Evolutionary conservation across 2,888 invertebrate genomes (phyloP).

Genomic region (Alloplasta piceator): DNA sequence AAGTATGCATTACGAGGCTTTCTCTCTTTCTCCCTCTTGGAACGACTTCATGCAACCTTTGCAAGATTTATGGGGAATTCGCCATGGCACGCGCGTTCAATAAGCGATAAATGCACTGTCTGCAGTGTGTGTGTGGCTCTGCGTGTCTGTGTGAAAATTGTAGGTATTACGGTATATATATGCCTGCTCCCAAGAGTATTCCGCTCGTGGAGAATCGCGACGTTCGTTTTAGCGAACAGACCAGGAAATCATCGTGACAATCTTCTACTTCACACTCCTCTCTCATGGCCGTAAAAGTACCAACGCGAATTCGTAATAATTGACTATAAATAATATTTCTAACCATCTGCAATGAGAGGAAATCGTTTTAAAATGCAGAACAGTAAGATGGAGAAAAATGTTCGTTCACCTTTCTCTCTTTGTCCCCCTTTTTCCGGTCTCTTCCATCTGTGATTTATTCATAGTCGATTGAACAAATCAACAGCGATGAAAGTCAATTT

Average conservation of each 20-base stretch:
- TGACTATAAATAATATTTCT: slow-evolving; percentile 51
- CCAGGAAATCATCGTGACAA: slow-evolving; percentile 44
- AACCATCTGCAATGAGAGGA: slow-evolving; percentile 20
- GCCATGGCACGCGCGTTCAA: slow-evolving; percentile 61
- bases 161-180: slow-evolving; percentile 23
- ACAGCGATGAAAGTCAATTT: slow-evolving; percentile 44
- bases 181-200: slow-evolving; percentile 20
- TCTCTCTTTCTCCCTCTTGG: slow-evolving; percentile 35
- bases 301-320: slow-evolving; percentile 43
- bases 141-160: slow-evolving; percentile 30
- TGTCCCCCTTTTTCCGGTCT: slow-evolving; percentile 50
- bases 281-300: slow-evolving; percentile 29
- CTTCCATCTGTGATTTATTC: slow-evolving; percentile 49
- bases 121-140: not conserved
- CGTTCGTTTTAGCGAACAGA: slow-evolving; percentile 38
- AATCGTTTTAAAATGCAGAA: slow-evolving; percentile 31
- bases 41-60: slow-evolving; percentile 63
- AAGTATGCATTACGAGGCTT: slow-evolving; percentile 38
- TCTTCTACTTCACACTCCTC: slow-evolving; percentile 36
- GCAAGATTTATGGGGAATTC: slow-evolving; percentile 61
- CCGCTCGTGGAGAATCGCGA: slow-evolving; percentile 13
- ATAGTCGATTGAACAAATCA: slow-evolving; percentile 41
- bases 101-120: slow-evolving; percentile 59
- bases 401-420: slow-evolving; percentile 7
- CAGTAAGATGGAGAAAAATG: slow-evolving; percentile 6